A percentile compares a stretch with the other conserved stretches of the same genome.
phyloP scores from a whole-genome alignment of 1,140 invertebrate genomes.

The Stegodyphus dumicola region DNA sequence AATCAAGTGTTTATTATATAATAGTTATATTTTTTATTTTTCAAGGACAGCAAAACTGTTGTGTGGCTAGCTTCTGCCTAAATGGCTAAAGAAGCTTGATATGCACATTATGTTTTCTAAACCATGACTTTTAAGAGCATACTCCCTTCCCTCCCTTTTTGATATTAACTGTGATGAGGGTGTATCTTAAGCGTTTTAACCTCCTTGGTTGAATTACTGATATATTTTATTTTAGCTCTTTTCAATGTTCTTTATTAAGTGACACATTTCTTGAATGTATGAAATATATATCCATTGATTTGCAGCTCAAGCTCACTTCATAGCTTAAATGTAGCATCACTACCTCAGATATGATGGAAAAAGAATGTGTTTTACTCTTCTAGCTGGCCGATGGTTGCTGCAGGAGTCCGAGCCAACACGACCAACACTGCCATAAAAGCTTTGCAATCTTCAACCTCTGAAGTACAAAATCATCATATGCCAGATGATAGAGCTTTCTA shows the following conservation, averaged over 20 bases:
- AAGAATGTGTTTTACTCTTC: background rate
- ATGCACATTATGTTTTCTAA: background rate
- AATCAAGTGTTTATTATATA: too few species aligned
- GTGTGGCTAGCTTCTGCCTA: too few species aligned
- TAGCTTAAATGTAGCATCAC: conserved; percentile 12
- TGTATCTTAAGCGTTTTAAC: background rate
- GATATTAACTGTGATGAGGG: background rate
- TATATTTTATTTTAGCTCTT: background rate
- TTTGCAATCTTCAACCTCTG: conserved; percentile 44
- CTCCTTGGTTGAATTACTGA: background rate
- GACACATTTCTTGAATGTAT: background rate
- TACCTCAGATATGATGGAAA: conserved; percentile 28
- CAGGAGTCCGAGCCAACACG: background rate
- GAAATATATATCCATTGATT: background rate
- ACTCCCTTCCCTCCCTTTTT: background rate
- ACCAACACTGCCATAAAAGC: conserved; percentile 46
- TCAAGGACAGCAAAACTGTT: too few species aligned
- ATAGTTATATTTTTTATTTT: too few species aligned
- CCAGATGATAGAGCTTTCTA: conserved; percentile 9
- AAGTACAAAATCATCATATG: conserved; percentile 50
- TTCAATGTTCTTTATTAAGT: background rate
- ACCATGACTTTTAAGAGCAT: background rate
- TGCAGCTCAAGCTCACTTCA: conserved; percentile 48
- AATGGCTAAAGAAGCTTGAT: too few species aligned
- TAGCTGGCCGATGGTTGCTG: background rate